Evolutionary conservation across 2,113 vertebrate species (phyloP).

Genomic region (Chaetodon auriga): DNA sequence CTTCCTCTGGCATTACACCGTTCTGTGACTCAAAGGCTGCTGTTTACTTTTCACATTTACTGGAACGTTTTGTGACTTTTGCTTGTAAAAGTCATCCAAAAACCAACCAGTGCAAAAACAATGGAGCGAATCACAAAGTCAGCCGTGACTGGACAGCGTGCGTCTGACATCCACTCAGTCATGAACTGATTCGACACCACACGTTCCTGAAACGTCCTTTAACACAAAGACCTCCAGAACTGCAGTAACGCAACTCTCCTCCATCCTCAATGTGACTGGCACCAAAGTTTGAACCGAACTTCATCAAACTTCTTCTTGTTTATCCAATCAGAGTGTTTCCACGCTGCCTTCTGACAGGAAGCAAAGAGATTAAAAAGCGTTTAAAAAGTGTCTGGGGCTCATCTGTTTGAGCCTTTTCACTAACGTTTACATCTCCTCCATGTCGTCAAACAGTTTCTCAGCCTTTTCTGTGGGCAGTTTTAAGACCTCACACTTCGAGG

Average conservation of each 20-base stretch:
- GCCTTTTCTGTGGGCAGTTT: too few species aligned
- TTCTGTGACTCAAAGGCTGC: conserved; percentile 5
- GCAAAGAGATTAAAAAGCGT: not conserved
- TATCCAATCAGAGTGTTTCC: not conserved
- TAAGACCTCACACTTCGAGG: too few species aligned
- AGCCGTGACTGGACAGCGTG: not conserved
- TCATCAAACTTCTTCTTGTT: not conserved
- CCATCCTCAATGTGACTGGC: not conserved
- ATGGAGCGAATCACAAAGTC: not conserved
- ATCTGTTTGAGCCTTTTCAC: too few species aligned
- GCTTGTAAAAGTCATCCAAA: conserved; percentile 6
- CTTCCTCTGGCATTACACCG: not conserved
- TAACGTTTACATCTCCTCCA: too few species aligned
- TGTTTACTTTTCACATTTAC: conserved; percentile 22
- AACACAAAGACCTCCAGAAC: not conserved
- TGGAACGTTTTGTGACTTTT: not conserved
- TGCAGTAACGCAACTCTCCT: not conserved
- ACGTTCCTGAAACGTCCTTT: not conserved
- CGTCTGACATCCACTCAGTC: not conserved
- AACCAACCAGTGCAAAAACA: not conserved
- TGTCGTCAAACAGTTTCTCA: too few species aligned
- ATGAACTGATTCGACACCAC: not conserved
- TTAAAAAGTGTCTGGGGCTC: not conserved
- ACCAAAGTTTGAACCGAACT: not conserved
- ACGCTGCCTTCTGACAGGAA: not conserved